Base-by-base conservation (phyloP, 2,888 invertebrate genomes). In the Orgyia antiqua region DNA sequence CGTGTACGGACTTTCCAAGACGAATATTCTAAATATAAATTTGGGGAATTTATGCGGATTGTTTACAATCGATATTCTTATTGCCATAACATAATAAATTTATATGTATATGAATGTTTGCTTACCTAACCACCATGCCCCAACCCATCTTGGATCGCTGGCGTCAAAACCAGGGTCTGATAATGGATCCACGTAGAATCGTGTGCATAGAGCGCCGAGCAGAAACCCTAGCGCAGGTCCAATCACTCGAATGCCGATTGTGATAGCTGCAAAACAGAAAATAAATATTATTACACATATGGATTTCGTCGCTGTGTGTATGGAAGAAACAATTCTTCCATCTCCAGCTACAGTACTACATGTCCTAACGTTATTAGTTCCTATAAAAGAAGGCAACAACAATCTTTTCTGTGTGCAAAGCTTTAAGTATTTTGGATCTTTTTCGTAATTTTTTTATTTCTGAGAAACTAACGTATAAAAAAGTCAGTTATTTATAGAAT, bases 61-160 rank as follows among this genome's bases (percentile, higher is more conserved):
- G n/a, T n/a, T n/a, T n/a, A n/a, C n/a, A n/a, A n/a, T n/a, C n/a
- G n/a, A n/a, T n/a, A n/a, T n/a, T n/a, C n/a, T n/a, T n/a, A n/a
- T n/a, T n/a, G n/a, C n/a, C n/a, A n/a, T n/a, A n/a, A n/a, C n/a
- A n/a, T n/a, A n/a, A n/a, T n/a, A n/a, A n/a, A n/a, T n/a, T n/a
- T n/a, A n/a, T n/a, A n/a, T n/a, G n/a, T n/a, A n/a, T n/a, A n/a
- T n/a, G n/a, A n/a, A n/a, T n/a, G n/a, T n/a, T n/a, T n/a, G n/a
- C 88, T 91, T 84, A 89, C 95, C 97, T 36, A 98, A 87, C 98
- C 98, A 98, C 98, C 98, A 98, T 24, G 98, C 98, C 28, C 98
- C 97, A 27, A 98, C 94, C 96, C 97, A 98, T 73, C 93, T 88
- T 3, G 95, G 94, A 80, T 96, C 95, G 21, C 89, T 90, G 29